Evolutionary conservation across 2,797 vertebrate genomes (phyloP), one percentile per base, ranked within the genome.

Genomic region (Hapalemur alaotrensis): DNA sequence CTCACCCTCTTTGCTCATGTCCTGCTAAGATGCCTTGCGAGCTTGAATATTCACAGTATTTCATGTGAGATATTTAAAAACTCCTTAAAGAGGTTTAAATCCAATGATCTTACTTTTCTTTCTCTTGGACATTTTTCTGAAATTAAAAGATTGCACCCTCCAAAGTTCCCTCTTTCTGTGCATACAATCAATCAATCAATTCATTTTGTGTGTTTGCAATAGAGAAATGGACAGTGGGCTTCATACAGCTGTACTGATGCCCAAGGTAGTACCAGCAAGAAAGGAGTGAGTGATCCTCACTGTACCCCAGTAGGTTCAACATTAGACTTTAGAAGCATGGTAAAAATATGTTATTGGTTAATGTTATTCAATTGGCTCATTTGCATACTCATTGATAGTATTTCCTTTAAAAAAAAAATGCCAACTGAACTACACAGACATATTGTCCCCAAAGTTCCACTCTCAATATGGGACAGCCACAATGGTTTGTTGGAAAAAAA

Each of bases 371-470:
- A 54, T 59, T 25, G 38, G 23, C n/a, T 92, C 65, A 95, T 63
- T 35, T 75, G 11, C 22, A 50, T 10, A 72, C 0, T 65, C 12
- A 59, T 18, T 70, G 80, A 35, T 15, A 82, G 54, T 15, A 63
- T 86, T 89, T 93, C 17, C 43, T 95, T 96, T 85, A 38, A 38
- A 28, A 84, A 84, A 23, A 79, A 93, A 38, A 7, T 84, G 50
- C 28, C 50, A 84, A 83, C 22, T 50, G 30, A 82, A 76, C 41
- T 50, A 67, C 30, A 43, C 70, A 50, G 18, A 82, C 80, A 92
- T 41, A 61, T 43, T 84, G 43, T 70, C 23, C 12, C 23, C 41
- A 59, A 25, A 91, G 73, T n/a, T 32, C 48, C 41, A 54, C 2
- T 43, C 30, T 75, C n/a, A 59, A 78, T 20, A 82, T 38, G 61